Evolutionary conservation across 2,888 invertebrate genomes (phyloP).

Genomic region (Hemistola chrysoprasaria): DNA sequence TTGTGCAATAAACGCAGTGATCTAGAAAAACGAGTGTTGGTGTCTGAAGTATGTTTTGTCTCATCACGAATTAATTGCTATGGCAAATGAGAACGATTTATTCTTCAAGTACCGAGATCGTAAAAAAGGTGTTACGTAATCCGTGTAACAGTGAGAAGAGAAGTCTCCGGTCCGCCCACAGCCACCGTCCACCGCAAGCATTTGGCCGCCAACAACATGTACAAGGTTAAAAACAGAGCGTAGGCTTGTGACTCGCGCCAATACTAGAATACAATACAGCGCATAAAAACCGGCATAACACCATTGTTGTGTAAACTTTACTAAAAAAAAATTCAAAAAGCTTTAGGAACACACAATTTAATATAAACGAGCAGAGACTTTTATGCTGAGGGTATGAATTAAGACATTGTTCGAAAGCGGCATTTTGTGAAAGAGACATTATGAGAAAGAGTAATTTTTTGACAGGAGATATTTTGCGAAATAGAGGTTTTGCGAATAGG

Average conservation of each 20-base stretch:
- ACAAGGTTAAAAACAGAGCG: slow-evolving; percentile 66
- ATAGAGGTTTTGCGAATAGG: too few species aligned
- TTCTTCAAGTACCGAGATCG: slow-evolving; percentile 27
- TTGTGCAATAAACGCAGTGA: slow-evolving; percentile 7
- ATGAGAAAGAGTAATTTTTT: too few species aligned
- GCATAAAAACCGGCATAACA: slow-evolving; percentile 19
- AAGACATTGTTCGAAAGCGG: too few species aligned
- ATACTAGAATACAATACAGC: slow-evolving; percentile 38
- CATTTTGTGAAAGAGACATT: too few species aligned
- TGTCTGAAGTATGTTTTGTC: too few species aligned
- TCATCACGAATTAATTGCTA: too few species aligned
- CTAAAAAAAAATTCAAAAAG: slow-evolving; percentile 10
- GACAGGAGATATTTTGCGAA: too few species aligned
- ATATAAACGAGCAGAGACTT: too few species aligned
- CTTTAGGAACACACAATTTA: background rate
- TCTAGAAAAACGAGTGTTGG: too few species aligned
- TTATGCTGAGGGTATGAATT: too few species aligned
- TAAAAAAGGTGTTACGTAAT: slow-evolving; percentile 60
- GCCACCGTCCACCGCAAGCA: slow-evolving; percentile 42
- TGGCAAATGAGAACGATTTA: too few species aligned
- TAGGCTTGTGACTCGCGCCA: slow-evolving; percentile 57
- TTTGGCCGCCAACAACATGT: slow-evolving; percentile 59
- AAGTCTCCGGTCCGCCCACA: slow-evolving; percentile 62
- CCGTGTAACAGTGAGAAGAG: slow-evolving; percentile 52
- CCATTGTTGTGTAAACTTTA: slow-evolving; percentile 30